These are phyloP conservation scores for Anneissia japonica DNA, from an alignment of 35 echinoderm and acorn worm species.

Conservation along the genomic window DNA sequence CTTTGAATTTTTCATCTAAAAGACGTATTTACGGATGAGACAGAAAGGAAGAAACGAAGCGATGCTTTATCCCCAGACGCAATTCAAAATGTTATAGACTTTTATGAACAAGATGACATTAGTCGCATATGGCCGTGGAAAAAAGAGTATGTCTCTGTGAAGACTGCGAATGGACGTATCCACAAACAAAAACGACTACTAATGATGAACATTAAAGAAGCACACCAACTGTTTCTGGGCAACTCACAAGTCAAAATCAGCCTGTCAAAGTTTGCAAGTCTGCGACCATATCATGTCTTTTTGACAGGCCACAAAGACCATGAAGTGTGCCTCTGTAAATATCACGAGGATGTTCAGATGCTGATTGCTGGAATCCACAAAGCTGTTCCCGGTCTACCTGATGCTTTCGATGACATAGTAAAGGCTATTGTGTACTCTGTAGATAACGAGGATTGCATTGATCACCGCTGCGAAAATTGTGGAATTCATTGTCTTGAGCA, in stretches of 20 bases:
- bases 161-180: neutral
- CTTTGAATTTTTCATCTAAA: too few species aligned
- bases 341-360: conserved; percentile 10
- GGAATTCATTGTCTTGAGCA: too few species aligned
- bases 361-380: neutral
- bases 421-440: too few species aligned
- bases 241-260: neutral
- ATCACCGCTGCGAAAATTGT: too few species aligned
- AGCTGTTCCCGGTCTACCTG: neutral
- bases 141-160: conserved; percentile 2
- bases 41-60: conserved; percentile 5
- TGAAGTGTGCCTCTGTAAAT: conserved; percentile 4
- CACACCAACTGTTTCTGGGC: neutral
- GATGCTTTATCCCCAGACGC: neutral
- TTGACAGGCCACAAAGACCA: neutral
- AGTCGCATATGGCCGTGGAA: neutral
- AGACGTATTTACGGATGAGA: too few species aligned
- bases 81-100: neutral
- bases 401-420: too few species aligned
- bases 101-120: conserved; percentile 30
- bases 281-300: too few species aligned
- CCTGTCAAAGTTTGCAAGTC: neutral
- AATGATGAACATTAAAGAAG: neutral
- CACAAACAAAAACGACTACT: neutral
- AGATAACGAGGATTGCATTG: too few species aligned